Evolutionary conservation across 2,888 invertebrate species (phyloP).

Genomic region (Augiades crinisus): DNA sequence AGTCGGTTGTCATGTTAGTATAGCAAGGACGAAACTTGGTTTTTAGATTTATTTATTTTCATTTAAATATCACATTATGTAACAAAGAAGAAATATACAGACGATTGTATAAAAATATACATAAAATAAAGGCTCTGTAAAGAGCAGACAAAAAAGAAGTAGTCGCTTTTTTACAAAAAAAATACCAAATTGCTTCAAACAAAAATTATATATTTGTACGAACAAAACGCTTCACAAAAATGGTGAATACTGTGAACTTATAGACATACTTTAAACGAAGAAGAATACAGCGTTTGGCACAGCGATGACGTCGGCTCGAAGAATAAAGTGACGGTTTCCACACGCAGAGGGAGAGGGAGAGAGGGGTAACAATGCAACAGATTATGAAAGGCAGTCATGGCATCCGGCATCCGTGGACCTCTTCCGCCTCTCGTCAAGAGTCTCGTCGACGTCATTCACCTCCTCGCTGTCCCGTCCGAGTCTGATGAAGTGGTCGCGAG

Average conservation of each 20-base stretch:
- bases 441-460: conserved; percentile 47
- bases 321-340: conserved; percentile 29
- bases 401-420: conserved; percentile 49
- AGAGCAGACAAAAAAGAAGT: too few relatives aligned
- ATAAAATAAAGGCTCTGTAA: too few relatives aligned
- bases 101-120: too few relatives aligned
- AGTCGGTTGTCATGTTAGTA: too few relatives aligned
- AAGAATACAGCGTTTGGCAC: too few relatives aligned
- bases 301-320: conserved; percentile 8
- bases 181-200: not conserved
- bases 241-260: too few relatives aligned
- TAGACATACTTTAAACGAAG: not conserved
- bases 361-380: conserved; percentile 26
- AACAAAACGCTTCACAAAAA: not conserved
- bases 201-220: conserved; percentile 17
- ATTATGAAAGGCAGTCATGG: conserved; percentile 63
- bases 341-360: conserved; percentile 31
- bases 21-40: too few relatives aligned
- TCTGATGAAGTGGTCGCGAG: conserved; percentile 68
- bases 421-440: conserved; percentile 58
- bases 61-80: too few relatives aligned
- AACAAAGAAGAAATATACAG: too few relatives aligned
- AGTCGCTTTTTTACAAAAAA: too few relatives aligned
- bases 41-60: too few relatives aligned
- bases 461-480: conserved; percentile 70